A percentile compares a stretch with the other conserved stretches of the same genome.
These are phyloP conservation scores for Cryptoblepharus egeriae DNA, from an alignment of 2,797 vertebrate species.

Conservation along the genomic window DNA sequence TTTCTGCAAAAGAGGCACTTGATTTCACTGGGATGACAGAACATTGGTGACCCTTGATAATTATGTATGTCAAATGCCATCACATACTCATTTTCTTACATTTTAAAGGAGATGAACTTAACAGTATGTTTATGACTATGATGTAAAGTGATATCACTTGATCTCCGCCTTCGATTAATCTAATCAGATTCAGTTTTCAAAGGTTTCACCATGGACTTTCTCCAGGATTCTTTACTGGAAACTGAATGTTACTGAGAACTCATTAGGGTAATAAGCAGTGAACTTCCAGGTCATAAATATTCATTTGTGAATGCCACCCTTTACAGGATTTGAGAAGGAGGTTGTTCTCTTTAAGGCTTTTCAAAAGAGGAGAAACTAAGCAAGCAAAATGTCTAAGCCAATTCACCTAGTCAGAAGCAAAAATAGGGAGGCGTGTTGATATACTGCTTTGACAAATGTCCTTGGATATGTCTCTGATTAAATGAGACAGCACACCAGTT, in stretches of 20 bases:
- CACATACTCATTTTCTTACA: conserved; percentile 41
- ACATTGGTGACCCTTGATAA: not conserved
- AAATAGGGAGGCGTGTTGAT: conserved; percentile 38
- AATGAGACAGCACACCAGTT: not conserved
- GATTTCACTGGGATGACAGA: not conserved
- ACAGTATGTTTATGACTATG: conserved; percentile 23
- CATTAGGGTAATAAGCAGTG: conserved; percentile 29
- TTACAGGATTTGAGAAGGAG: conserved; percentile 18
- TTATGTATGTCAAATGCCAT: not conserved
- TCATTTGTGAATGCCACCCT: conserved; percentile 33
- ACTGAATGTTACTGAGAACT: not conserved
- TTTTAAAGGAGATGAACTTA: conserved; percentile 32
- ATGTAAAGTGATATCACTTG: not conserved
- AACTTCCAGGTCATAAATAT: conserved; percentile 43
- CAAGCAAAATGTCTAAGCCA: conserved; percentile 27
- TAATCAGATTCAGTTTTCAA: not conserved
- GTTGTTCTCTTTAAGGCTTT: conserved; percentile 26
- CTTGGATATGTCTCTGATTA: conserved; percentile 34
- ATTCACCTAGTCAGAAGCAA: conserved; percentile 40
- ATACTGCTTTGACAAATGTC: not conserved
- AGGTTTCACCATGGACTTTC: conserved; percentile 7
- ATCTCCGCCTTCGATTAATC: not conserved
- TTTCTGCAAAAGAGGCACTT: not conserved
- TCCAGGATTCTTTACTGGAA: not conserved
- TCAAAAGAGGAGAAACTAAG: conserved; percentile 23